Conservation (phyloP, 2,888 invertebrate species). For the Agrotis segetum region DNA sequence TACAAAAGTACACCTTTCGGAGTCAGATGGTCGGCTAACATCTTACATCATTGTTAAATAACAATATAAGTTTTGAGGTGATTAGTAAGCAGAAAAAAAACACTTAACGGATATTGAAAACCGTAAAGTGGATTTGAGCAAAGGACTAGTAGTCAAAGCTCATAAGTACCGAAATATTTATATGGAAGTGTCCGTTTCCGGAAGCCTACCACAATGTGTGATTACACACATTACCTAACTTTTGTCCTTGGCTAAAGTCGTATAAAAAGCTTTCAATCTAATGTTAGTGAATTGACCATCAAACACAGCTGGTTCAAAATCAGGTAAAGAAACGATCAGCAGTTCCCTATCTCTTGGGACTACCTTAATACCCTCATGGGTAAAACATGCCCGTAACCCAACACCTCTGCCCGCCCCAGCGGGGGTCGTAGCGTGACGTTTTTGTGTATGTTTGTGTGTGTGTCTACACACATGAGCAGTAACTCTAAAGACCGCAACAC, state of each 20-base stretch:
- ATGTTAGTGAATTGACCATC: neutral
- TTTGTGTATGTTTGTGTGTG: neutral
- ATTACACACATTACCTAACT: no score
- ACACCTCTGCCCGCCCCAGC: neutral
- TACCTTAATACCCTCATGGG: slow-evolving; percentile 4
- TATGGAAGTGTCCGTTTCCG: neutral
- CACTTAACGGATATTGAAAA: neutral
- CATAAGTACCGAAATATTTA: neutral
- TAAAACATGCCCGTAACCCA: slow-evolving; percentile 12
- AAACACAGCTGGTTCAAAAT: slow-evolving; percentile 15
- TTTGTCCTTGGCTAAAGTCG: no score
- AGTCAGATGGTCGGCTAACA: slow-evolving; percentile 23
- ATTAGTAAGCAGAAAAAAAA: slow-evolving; percentile 3
- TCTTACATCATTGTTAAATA: slow-evolving; percentile 8
- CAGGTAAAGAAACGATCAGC: slow-evolving; percentile 20
- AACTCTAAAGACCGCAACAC: slow-evolving; percentile 11
- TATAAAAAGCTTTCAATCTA: neutral
- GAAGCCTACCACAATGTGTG: neutral
- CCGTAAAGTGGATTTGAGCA: neutral
- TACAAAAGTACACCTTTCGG: slow-evolving; percentile 23
- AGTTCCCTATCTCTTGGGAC: slow-evolving; percentile 8
- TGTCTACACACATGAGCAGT: slow-evolving; percentile 1
- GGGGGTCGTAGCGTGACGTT: slow-evolving; percentile 4
- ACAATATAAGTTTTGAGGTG: slow-evolving; percentile 2
- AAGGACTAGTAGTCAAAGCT: neutral